phyloP scores from a whole-genome alignment of 1,140 invertebrate genomes.

The Scaptomyza graminum region DNA sequence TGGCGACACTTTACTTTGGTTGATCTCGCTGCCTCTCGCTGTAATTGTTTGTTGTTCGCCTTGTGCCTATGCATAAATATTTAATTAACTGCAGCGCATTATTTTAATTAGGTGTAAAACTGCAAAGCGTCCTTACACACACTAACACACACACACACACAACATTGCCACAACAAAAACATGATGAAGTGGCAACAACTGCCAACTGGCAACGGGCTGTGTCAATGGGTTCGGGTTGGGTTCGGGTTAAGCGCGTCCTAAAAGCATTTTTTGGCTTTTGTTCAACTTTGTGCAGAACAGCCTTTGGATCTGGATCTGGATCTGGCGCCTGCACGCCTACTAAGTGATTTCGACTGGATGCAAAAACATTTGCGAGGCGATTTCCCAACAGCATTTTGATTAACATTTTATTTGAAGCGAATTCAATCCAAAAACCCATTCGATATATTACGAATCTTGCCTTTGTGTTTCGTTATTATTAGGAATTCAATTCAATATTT shows the following conservation, averaged over 20 bases:
- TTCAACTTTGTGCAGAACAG: conserved; percentile 22
- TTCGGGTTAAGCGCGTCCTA: conserved; percentile 29
- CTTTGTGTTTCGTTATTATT: neutral
- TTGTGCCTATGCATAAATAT: conserved; percentile 81
- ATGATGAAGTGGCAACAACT: conserved; percentile 24
- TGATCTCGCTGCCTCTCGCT: conserved; percentile 20
- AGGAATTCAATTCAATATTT: too few relatives aligned
- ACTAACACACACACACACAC: conserved; percentile 5
- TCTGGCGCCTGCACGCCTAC: conserved; percentile 22
- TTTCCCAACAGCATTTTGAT: too few relatives aligned
- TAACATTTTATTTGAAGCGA: too few relatives aligned
- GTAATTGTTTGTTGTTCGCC: conserved; percentile 45
- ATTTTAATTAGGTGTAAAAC: conserved; percentile 84
- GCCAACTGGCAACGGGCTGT: conserved; percentile 17
- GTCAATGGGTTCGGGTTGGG: neutral
- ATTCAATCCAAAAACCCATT: neutral
- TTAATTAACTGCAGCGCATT: conserved; percentile 84
- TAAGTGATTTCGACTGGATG: neutral
- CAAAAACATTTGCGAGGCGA: too few relatives aligned
- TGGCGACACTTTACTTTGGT: conserved; percentile 35
- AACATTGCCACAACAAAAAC: neutral
- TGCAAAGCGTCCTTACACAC: conserved; percentile 16
- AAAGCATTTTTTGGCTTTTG: conserved; percentile 46
- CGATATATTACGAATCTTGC: too few relatives aligned
- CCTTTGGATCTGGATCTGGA: conserved; percentile 6